Evolutionary conservation across 2,888 invertebrate species (phyloP).

Genomic region (Spisula solida): DNA sequence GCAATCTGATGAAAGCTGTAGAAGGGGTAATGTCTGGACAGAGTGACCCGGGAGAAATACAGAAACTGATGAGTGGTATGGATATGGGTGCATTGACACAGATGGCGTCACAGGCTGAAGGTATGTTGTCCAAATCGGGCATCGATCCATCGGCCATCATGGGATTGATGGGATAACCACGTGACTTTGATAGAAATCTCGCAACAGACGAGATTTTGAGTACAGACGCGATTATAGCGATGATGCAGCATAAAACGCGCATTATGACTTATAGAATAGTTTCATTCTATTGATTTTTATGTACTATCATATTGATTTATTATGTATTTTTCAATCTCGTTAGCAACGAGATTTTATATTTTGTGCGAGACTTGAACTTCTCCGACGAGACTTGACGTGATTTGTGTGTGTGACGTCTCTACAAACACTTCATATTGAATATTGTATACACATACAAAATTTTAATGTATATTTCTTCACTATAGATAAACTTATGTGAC

Average conservation of each 20-base stretch:
- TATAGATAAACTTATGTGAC: neutral
- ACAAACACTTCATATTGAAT: neutral
- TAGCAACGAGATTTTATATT: neutral
- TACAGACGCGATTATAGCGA: no score
- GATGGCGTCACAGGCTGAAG: constrained; percentile 65
- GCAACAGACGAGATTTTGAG: neutral
- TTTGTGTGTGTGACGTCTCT: neutral
- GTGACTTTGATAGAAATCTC: neutral
- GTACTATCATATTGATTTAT: no score
- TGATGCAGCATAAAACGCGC: neutral
- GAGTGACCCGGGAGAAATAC: constrained; percentile 46
- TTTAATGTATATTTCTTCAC: neutral
- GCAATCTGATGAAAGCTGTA: constrained; percentile 65
- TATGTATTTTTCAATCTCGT: no score
- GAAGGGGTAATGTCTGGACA: constrained; percentile 63
- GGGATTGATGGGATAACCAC: constrained; percentile 30
- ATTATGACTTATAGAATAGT: no score
- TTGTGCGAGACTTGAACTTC: neutral
- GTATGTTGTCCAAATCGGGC: constrained; percentile 57
- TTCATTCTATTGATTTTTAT: no score
- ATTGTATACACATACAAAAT: no score
- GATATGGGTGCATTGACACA: constrained; percentile 41
- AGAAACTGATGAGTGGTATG: constrained; percentile 46
- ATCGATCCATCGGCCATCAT: constrained; percentile 56
- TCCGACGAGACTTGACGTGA: neutral